These are phyloP conservation scores for Leptogaster cylindrica DNA, from an alignment of 2,888 invertebrate genomes.

Conservation along the genomic window DNA sequence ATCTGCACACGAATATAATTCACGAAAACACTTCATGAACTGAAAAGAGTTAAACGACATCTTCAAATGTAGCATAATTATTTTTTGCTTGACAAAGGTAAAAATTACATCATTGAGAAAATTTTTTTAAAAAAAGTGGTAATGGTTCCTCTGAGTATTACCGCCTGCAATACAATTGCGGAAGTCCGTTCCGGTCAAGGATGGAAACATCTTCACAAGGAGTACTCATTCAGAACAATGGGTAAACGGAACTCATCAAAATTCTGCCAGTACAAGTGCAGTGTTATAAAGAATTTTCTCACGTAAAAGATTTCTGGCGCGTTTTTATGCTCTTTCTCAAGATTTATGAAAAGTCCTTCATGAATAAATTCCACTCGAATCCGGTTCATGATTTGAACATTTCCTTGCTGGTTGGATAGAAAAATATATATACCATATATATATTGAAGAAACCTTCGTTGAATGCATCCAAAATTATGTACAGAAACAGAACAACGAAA, in stretches of 20 bases:
- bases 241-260: constrained; percentile 29
- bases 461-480: too few relatives aligned
- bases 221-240: constrained; percentile 30
- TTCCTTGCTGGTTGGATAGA: too few relatives aligned
- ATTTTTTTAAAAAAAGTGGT: too few relatives aligned
- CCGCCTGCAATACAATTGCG: neutral
- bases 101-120: constrained; percentile 30
- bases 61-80: constrained; percentile 35
- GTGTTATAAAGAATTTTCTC: constrained; percentile 32
- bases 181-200: constrained; percentile 12
- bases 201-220: constrained; percentile 27
- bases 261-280: constrained; percentile 33
- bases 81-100: constrained; percentile 31
- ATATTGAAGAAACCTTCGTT: too few relatives aligned
- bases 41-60: constrained; percentile 18
- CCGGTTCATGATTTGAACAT: constrained; percentile 36
- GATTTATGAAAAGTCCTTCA: constrained; percentile 37
- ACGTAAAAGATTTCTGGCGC: constrained; percentile 32
- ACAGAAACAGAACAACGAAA: too few relatives aligned
- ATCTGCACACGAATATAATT: constrained; percentile 7
- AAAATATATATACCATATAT: too few relatives aligned
- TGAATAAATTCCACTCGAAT: constrained; percentile 23
- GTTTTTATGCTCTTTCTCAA: constrained; percentile 28
- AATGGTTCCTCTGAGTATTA: neutral
- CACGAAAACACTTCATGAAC: constrained; percentile 20